Evolutionary conservation across 2,888 invertebrate genomes (phyloP).

Genomic region (Spialia ferax): DNA sequence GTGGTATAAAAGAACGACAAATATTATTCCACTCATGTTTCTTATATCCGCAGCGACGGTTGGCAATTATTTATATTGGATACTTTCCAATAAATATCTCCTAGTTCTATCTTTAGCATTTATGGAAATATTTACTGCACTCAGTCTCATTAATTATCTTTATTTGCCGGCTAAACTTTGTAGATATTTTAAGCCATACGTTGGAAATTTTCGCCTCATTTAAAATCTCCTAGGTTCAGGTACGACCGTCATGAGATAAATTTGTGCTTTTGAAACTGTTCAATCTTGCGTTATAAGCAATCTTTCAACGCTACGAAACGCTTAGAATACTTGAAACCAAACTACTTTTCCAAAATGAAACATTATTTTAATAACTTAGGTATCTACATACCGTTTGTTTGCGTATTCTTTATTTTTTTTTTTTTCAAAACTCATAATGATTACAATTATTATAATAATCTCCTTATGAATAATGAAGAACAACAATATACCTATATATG

Average conservation of each 20-base stretch:
- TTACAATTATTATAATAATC: too few species aligned
- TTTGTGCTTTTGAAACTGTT: background rate
- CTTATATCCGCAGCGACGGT: constrained; percentile 20
- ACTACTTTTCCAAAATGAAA: too few species aligned
- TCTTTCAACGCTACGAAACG: background rate
- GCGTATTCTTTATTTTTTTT: too few species aligned
- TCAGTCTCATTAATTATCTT: constrained; percentile 16
- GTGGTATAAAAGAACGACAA: constrained; percentile 17
- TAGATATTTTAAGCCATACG: background rate
- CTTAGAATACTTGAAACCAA: too few species aligned
- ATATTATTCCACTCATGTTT: constrained; percentile 15
- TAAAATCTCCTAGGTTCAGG: background rate
- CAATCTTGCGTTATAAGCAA: background rate
- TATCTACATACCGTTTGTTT: too few species aligned
- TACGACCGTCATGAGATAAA: background rate
- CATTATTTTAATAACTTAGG: too few species aligned
- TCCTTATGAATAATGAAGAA: background rate
- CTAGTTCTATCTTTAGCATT: constrained; percentile 10
- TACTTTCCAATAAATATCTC: constrained; percentile 26
- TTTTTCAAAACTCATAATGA: background rate
- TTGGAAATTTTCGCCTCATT: background rate
- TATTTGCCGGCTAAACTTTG: constrained; percentile 2
- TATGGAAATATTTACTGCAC: constrained; percentile 24
- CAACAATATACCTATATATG: too few species aligned
- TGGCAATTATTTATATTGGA: constrained; percentile 28